phyloP scores from a whole-genome alignment of 2,797 vertebrate genomes.

The Galago senegalensis region DNA sequence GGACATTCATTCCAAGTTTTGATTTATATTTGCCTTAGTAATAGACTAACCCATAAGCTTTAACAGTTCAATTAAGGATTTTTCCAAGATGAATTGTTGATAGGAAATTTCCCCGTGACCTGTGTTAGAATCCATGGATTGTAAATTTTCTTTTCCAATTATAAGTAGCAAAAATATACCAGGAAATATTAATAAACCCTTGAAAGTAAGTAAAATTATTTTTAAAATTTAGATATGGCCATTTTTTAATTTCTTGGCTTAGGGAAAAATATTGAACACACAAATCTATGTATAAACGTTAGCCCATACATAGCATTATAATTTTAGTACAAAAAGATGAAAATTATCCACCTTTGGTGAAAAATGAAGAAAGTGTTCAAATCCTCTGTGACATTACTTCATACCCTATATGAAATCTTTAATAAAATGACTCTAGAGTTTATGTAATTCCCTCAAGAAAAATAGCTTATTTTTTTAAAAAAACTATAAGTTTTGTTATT shows the following conservation, averaged over 20 bases:
- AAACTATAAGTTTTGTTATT: conserved; percentile 68
- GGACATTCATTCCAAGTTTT: conserved; percentile 52
- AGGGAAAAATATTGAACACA: conserved; percentile 25
- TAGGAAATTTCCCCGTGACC: conserved; percentile 2
- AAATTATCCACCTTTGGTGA: conserved; percentile 41
- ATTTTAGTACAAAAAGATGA: conserved; percentile 36
- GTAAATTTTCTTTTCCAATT: conserved; percentile 29
- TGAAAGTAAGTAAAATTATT: conserved; percentile 53
- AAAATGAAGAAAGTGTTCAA: conserved; percentile 55
- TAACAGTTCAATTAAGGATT: conserved; percentile 44
- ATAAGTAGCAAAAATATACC: not conserved
- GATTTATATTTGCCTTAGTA: not conserved
- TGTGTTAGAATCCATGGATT: conserved; percentile 23
- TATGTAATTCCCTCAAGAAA: conserved; percentile 58
- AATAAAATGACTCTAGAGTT: conserved; percentile 62
- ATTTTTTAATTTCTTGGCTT: conserved; percentile 49
- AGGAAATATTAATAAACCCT: not conserved
- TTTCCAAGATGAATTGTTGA: conserved; percentile 51
- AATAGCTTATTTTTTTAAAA: conserved; percentile 60
- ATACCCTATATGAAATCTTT: conserved; percentile 62
- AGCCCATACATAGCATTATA: not conserved
- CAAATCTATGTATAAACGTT: conserved; percentile 53
- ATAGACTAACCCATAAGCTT: not conserved
- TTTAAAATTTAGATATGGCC: conserved; percentile 44
- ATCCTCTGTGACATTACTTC: conserved; percentile 53